Evolutionary conservation across 2,113 vertebrate genomes (phyloP).

Genomic region (Nyctereutes procyonoides): DNA sequence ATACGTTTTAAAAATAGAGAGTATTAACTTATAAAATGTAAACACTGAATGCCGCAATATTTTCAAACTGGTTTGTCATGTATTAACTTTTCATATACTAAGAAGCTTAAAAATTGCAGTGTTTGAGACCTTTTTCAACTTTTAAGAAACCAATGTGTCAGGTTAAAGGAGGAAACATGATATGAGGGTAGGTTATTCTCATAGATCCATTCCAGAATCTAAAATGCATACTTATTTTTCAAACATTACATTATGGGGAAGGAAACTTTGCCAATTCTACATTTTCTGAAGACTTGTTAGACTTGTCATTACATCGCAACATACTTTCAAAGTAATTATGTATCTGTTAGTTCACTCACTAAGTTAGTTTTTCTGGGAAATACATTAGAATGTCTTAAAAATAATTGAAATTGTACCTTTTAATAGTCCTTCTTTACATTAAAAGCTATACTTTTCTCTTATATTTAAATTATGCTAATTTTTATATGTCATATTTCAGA

Average conservation of each 20-base stretch:
- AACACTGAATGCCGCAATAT: background rate
- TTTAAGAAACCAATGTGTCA: background rate
- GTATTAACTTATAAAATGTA: background rate
- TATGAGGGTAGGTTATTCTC: background rate
- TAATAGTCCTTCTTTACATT: conserved; percentile 7
- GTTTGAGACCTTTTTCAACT: background rate
- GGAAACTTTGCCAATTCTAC: background rate
- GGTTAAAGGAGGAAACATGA: accelerated
- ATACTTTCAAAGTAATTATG: background rate
- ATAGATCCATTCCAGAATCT: background rate
- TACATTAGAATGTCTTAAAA: background rate
- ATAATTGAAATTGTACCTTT: conserved; percentile 18
- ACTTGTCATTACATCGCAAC: background rate
- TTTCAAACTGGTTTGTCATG: background rate
- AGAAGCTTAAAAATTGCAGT: background rate
- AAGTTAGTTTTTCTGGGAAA: background rate
- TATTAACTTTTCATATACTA: background rate
- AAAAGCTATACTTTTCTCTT: conserved; percentile 2
- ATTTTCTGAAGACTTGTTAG: background rate
- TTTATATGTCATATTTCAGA: background rate
- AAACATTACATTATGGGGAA: background rate
- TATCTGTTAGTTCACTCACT: background rate
- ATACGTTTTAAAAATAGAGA: background rate
- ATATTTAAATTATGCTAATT: background rate
- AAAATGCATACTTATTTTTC: background rate